phyloP scores from a whole-genome alignment of 2,888 invertebrate genomes.

The Dendrolimus pini region DNA sequence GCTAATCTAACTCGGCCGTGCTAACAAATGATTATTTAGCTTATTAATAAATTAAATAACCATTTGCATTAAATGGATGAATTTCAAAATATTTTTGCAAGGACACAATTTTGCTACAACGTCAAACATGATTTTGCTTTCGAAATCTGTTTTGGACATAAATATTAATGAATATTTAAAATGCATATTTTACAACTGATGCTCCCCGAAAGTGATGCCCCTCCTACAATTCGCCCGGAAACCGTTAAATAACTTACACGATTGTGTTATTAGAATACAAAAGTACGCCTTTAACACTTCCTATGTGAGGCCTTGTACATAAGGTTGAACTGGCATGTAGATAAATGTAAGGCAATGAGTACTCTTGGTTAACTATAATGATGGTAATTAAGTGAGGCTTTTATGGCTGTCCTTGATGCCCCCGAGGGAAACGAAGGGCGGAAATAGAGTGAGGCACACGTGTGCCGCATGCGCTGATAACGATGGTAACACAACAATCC shows the following conservation, averaged over 20 bases:
- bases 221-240: background rate
- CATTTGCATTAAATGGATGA: no score
- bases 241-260: background rate
- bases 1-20: no score
- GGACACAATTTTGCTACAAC: no score
- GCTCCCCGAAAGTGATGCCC: background rate
- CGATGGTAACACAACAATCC: slow-evolving; percentile 25
- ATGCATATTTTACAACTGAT: background rate
- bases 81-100: no score
- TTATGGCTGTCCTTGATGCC: slow-evolving; percentile 57
- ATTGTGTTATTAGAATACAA: background rate
- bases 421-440: slow-evolving; percentile 59
- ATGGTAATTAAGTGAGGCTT: slow-evolving; percentile 53
- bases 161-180: background rate
- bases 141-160: no score
- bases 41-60: no score
- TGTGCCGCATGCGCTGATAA: slow-evolving; percentile 60
- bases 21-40: no score
- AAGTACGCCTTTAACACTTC: background rate
- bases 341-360: slow-evolving; percentile 10
- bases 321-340: background rate
- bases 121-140: no score
- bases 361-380: slow-evolving; percentile 40
- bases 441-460: slow-evolving; percentile 59
- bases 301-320: background rate